Conservation (phyloP, 1,140 invertebrate species). For the Drosophila chauvacae region DNA sequence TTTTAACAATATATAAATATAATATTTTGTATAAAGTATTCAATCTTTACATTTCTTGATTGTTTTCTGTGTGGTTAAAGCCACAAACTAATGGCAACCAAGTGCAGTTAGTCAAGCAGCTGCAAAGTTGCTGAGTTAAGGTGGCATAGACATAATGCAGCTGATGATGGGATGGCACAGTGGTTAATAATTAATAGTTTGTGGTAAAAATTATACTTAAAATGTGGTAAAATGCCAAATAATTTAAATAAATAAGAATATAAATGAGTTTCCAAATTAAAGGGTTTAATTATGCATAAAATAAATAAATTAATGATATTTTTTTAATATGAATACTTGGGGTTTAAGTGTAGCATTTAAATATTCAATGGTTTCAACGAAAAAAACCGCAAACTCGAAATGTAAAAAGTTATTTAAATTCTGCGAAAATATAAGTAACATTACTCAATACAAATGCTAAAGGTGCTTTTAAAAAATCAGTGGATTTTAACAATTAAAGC, state of each 20-base stretch:
- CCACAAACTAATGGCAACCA: conserved; percentile 65
- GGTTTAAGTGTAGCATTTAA: background rate
- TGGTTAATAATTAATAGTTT: conserved; percentile 1
- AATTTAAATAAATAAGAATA: background rate
- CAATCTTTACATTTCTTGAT: background rate
- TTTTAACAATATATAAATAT: too few relatives aligned
- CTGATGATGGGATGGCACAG: conserved; percentile 18
- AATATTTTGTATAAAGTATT: too few relatives aligned
- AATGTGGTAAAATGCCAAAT: background rate
- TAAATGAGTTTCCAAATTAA: background rate
- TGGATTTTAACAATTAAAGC: conserved; percentile 5
- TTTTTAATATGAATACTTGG: background rate
- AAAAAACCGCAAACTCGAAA: background rate
- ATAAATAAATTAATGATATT: background rate
- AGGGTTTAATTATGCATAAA: background rate
- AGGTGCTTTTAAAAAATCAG: too few relatives aligned
- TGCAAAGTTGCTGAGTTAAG: conserved; percentile 73
- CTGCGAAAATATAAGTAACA: background rate
- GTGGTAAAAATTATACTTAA: background rate
- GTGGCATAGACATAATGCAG: conserved; percentile 36
- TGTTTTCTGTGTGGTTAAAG: conserved; percentile 18
- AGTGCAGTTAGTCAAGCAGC: conserved; percentile 71
- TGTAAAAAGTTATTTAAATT: background rate
- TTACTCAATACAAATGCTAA: too few relatives aligned
- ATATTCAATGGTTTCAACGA: background rate